Evolutionary conservation across 1,140 invertebrate genomes (phyloP), one percentile per base, ranked within the genome.

Genomic region (Drosophila tristis): DNA sequence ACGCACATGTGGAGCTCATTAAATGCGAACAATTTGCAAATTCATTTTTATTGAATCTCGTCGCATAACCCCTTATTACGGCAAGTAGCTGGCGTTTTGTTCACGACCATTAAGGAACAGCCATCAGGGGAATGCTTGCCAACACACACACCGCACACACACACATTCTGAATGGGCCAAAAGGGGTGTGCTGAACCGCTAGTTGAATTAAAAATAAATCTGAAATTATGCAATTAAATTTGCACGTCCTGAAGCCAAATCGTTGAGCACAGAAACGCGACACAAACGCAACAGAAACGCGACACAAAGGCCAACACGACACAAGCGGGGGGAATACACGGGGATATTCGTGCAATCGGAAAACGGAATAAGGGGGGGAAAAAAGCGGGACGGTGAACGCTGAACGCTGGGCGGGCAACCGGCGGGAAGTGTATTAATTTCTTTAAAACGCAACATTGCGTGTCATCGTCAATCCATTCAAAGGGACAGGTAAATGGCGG

Each of bases 171-270:
- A 4, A 0, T 11, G 5, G 23, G 15, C 8, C 3, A 11, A 35
- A 9, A 2, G 5, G 6, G 6, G 29, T 4, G 58, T 25, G 13
- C 13, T 4, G 9, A 15, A 8, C 5, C 15, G 16, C 2, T 29
- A 74, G 68, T 70, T 73, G 47, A 67, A 87, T 72, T 68, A 81
- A 87, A 87, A 78, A 87, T 82, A 87, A 82, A 87, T 82, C 78
- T 71, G 53, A 86, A 82, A 82, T 78, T 75, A 78, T 87, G 66
- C 82, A 87, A 78, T 86, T 86, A 65, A 81, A 81, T 62, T 78
- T 54, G 48, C 54, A 53, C 65, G 44, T 81, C 44, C 71, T 65
- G 35, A 63, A 62, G 58, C 62, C 62, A 53, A 81, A 70, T 35
- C 65, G 64, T 15, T 42, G 44, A 54, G 51, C 50, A 35, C 26